Conservation (phyloP, 2,113 vertebrate species). For the Neogale vison region DNA sequence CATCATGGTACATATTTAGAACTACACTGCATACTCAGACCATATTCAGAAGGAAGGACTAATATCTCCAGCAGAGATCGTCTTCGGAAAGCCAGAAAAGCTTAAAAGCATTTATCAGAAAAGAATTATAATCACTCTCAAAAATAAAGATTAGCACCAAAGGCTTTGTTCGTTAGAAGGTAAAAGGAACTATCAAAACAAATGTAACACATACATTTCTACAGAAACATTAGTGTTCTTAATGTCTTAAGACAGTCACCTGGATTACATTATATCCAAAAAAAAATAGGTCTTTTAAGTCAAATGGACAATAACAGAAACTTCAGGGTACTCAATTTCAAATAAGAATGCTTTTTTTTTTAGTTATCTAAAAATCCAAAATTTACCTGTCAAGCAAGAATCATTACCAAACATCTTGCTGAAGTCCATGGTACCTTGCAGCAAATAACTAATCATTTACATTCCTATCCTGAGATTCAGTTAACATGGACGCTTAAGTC, state of each 20-base stretch:
- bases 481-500: neutral
- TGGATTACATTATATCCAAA: conserved; percentile 67
- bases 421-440: neutral
- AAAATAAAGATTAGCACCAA: conserved; percentile 29
- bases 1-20: conserved; percentile 27
- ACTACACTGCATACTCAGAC: neutral
- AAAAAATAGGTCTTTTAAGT: conserved; percentile 70
- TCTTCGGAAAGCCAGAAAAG: conserved; percentile 12
- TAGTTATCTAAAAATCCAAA: conserved; percentile 17
- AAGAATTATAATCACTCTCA: conserved; percentile 43
- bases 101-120: conserved; percentile 20
- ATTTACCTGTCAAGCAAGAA: conserved; percentile 27
- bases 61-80: neutral
- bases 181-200: conserved; percentile 28
- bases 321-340: conserved; percentile 56
- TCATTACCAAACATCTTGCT: conserved; percentile 41
- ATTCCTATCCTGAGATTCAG: conserved; percentile 43
- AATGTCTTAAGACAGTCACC: conserved; percentile 23
- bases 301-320: conserved; percentile 61
- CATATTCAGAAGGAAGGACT: neutral
- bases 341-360: conserved; percentile 21
- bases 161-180: neutral
- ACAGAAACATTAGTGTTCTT: conserved; percentile 49
- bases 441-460: conserved; percentile 35
- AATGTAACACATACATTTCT: neutral